Conservation (phyloP, 2,888 invertebrate genomes). For the Xanthia icteritia region DNA sequence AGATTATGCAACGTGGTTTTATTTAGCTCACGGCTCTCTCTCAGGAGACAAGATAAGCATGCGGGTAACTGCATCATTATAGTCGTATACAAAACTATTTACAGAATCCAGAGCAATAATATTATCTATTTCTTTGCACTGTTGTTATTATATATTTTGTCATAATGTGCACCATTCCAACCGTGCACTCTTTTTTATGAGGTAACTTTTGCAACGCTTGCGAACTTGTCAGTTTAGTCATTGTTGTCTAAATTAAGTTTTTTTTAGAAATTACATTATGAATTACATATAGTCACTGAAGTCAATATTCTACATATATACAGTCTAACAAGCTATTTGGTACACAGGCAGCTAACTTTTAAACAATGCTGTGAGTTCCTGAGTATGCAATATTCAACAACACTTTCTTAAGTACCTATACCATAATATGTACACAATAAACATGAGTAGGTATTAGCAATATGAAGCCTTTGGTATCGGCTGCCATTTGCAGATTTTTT, state of each 20-base stretch:
- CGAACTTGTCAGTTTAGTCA: not conserved
- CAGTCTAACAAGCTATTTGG: not conserved
- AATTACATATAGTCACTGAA: not conserved
- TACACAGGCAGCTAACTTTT: not conserved
- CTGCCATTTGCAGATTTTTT: not conserved
- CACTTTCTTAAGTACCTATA: not conserved
- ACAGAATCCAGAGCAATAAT: not conserved
- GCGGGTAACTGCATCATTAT: constrained; percentile 49
- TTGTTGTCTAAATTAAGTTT: not conserved
- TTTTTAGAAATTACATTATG: not conserved
- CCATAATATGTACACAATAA: not conserved
- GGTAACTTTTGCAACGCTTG: not conserved
- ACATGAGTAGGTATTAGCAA: not conserved
- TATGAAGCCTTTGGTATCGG: not conserved
- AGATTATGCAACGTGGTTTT: constrained; percentile 27
- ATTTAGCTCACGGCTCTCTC: constrained; percentile 35
- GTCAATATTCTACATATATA: not conserved
- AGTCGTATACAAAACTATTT: constrained; percentile 35
- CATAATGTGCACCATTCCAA: not conserved
- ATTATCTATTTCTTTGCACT: constrained; percentile 7
- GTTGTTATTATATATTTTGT: not conserved
- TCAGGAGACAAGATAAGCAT: constrained; percentile 44
- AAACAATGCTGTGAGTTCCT: not conserved
- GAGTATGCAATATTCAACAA: not conserved
- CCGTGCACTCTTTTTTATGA: not conserved